phyloP scores from a whole-genome alignment of 2,113 vertebrate species.

The Neogobius melanostomus region DNA sequence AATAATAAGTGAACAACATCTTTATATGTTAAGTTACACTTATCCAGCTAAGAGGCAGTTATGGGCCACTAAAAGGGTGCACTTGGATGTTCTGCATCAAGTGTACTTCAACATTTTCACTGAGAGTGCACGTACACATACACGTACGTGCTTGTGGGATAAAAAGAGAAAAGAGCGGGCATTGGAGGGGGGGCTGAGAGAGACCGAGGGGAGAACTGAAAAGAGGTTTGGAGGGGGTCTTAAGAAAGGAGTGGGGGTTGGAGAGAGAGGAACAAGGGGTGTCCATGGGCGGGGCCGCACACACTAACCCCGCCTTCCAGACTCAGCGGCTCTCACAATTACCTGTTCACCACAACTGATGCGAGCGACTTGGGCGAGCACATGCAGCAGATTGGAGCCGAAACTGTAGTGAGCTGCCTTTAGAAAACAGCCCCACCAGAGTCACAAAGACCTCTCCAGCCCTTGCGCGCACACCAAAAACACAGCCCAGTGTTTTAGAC shows the following conservation, averaged over 20 bases:
- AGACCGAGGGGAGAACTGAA: slow-evolving; percentile 15
- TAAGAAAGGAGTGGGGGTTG: neutral
- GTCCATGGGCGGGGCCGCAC: slow-evolving; percentile 51
- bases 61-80: neutral
- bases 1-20: slow-evolving; percentile 1
- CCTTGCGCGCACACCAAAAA: neutral
- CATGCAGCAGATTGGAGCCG: slow-evolving; percentile 49
- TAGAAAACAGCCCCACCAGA: neutral
- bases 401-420: slow-evolving; percentile 25
- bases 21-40: neutral
- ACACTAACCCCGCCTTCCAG: slow-evolving; percentile 38
- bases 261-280: neutral
- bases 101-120: slow-evolving; percentile 22
- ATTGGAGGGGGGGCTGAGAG: slow-evolving; percentile 2
- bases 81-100: slow-evolving; percentile 14
- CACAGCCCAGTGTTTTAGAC: slow-evolving; percentile 24
- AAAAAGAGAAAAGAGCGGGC: slow-evolving; percentile 16
- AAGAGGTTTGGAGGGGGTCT: neutral
- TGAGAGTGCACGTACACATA: neutral
- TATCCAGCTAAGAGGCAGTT: neutral
- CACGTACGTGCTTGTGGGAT: neutral
- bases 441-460: slow-evolving; percentile 27
- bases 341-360: slow-evolving; percentile 65
- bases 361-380: slow-evolving; percentile 48
- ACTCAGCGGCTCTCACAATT: slow-evolving; percentile 47